phyloP scores from a whole-genome alignment of 2,888 invertebrate genomes.

The Disparrhopalites patrizii region DNA sequence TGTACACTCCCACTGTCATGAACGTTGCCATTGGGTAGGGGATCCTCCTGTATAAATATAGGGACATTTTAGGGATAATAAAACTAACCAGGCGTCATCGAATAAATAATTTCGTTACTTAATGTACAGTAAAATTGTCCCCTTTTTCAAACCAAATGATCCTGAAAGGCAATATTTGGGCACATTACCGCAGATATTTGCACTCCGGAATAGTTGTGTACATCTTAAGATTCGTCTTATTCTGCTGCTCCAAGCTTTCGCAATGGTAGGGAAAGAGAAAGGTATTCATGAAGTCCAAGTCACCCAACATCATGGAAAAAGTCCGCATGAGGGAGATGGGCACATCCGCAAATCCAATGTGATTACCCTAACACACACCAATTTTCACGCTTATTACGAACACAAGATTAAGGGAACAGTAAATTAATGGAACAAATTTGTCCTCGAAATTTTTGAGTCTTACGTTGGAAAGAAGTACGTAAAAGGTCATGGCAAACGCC shows the following conservation, averaged over 20 bases:
- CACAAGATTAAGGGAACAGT: not conserved
- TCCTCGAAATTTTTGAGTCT: constrained; percentile 40
- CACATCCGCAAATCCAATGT: constrained; percentile 70
- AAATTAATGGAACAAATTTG: not conserved
- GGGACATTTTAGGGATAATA: too few relatives aligned
- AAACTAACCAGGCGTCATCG: too few relatives aligned
- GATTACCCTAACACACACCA: constrained; percentile 62
- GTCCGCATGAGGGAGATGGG: constrained; percentile 76
- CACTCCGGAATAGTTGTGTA: constrained; percentile 7
- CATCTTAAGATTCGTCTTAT: not conserved
- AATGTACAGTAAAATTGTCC: too few relatives aligned
- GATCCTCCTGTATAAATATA: too few relatives aligned
- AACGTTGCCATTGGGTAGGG: constrained; percentile 4
- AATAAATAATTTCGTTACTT: too few relatives aligned
- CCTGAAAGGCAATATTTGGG: too few relatives aligned
- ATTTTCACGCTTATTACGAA: not conserved
- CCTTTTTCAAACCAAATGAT: too few relatives aligned
- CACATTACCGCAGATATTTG: constrained; percentile 7
- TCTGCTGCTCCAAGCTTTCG: constrained; percentile 4
- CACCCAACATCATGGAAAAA: constrained; percentile 71
- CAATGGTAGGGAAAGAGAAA: constrained; percentile 65
- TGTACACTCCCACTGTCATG: constrained; percentile 5
- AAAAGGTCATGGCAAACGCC: constrained; percentile 83
- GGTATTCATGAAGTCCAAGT: constrained; percentile 82
- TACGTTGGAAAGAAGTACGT: constrained; percentile 76